Base-by-base conservation (phyloP, 2,113 vertebrate species). In the Ia io region DNA sequence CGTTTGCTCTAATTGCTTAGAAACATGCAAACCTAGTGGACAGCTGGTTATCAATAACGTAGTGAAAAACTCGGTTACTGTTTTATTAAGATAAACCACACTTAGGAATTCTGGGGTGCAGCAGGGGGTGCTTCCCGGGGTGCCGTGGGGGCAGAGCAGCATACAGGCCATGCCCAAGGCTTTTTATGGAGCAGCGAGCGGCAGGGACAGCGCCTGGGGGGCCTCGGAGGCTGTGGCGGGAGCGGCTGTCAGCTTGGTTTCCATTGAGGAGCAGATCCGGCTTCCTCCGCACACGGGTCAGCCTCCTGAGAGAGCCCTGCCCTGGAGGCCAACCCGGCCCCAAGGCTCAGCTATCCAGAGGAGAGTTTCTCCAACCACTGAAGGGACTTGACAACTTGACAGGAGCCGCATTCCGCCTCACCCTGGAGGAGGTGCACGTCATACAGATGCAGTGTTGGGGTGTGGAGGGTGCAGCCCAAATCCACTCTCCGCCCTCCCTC, bases 311-410 rank as follows among this genome's bases (percentile, higher is more conserved):
- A 73, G n/a, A 78, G 42, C 35, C 35, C 76, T 71, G 25, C 47
- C 85, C 91, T 73, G 35, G 35, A 67, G 89, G 78, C 40, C 40
- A 76, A 6, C 56, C 84, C 71, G 49, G 47, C 89, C 73, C 65
- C 44, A 14, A 87, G 79, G 23, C 63, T 93, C 56, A 44, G 42
- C 82, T 83, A 73, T 96, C 85, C n/a, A 67, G 59, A 84, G 25
- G 42, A 85, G 42, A 70, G 28, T 35, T 70, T 95, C 82, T 83
- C 88, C 74, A 69, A 23, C 5, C 28, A 14, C 85, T 88, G 49
- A 96, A 77, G 93, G 59, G 56, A 59, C 56, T 23, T 59, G 22
- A 25, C 53, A 74, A 71, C 25, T 16, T 90, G 94, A 96, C n/a
- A 18, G 32, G 44, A 82, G 25, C 65, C 71, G 86, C 67, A n/a